A percentile compares a stretch with the other conserved stretches of the same genome.
phyloP scores from a whole-genome alignment of 1,140 invertebrate species.

The Maniola jurtina region DNA sequence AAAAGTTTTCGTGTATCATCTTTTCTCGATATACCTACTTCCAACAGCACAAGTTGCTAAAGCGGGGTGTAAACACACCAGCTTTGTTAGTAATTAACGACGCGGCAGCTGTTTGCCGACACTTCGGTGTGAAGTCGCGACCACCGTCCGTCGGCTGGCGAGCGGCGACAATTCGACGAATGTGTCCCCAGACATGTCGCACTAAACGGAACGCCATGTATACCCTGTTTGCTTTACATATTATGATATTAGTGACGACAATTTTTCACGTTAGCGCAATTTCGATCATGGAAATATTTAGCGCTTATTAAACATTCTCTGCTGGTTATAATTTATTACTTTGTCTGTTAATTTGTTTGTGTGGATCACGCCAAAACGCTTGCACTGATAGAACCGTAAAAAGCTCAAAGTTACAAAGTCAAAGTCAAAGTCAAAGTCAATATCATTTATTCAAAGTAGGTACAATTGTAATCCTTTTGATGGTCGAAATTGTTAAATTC shows the following conservation, averaged over 20 bases:
- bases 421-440: too few species aligned
- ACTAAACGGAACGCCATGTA: constrained; percentile 44
- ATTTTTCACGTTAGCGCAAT: constrained; percentile 39
- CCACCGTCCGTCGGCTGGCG: constrained; percentile 61
- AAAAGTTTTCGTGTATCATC: constrained; percentile 36
- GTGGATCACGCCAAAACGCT: not conserved
- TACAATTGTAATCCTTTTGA: too few species aligned
- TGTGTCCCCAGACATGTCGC: constrained; percentile 44
- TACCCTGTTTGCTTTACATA: constrained; percentile 40
- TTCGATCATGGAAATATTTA: constrained; percentile 24
- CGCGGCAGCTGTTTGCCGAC: constrained; percentile 67
- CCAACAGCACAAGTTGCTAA: constrained; percentile 47
- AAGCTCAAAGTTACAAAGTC: not conserved
- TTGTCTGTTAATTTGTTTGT: not conserved
- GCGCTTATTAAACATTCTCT: constrained; percentile 20
- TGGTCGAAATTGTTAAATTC: too few species aligned
- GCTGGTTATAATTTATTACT: not conserved
- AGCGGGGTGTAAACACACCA: constrained; percentile 52
- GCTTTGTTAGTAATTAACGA: constrained; percentile 72
- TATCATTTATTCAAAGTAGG: too few species aligned
- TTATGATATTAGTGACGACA: constrained; percentile 51
- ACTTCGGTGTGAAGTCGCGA: constrained; percentile 72
- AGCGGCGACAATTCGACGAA: constrained; percentile 70
- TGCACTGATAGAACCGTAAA: not conserved
- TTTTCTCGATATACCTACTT: constrained; percentile 33